These are phyloP conservation scores for Onychomys leucogaster DNA, from an alignment of 2,797 vertebrate species.

Conservation along the genomic window DNA sequence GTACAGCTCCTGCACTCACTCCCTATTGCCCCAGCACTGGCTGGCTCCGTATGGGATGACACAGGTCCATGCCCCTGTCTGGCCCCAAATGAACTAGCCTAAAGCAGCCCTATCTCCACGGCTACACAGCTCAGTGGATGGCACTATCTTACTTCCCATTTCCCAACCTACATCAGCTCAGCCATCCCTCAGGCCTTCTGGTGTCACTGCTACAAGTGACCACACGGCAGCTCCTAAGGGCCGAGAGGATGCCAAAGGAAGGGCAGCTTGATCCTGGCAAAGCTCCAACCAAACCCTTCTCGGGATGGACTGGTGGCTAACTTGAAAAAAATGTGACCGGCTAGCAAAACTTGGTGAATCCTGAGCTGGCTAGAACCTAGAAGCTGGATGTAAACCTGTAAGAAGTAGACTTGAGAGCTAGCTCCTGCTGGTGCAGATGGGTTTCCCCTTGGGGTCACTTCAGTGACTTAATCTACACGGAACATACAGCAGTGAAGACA, in stretches of 20 bases:
- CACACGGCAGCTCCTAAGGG: not conserved
- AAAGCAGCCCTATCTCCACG: not conserved
- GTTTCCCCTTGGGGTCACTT: not conserved
- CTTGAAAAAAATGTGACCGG: not conserved
- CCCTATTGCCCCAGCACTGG: not conserved
- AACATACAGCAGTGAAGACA: not conserved
- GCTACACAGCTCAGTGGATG: not conserved
- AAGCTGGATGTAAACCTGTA: not conserved
- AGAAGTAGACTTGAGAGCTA: slow-evolving; percentile 23
- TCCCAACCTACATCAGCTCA: not conserved
- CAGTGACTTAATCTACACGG: not conserved
- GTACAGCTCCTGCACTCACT: not conserved
- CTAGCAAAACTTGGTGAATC: slow-evolving; percentile 16
- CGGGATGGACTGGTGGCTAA: not conserved
- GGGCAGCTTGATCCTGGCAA: not conserved
- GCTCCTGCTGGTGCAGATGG: not conserved
- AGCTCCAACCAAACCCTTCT: slow-evolving; percentile 10
- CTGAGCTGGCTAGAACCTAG: not conserved
- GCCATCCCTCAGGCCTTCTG: not conserved
- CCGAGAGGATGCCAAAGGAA: not conserved
- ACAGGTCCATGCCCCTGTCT: not conserved
- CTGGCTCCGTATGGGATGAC: not conserved
- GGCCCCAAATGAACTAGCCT: not conserved
- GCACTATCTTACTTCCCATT: not conserved
- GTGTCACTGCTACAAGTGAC: not conserved